Evolutionary conservation across 2,797 vertebrate species (phyloP).

Genomic region (Sebastes kiyomatsui): DNA sequence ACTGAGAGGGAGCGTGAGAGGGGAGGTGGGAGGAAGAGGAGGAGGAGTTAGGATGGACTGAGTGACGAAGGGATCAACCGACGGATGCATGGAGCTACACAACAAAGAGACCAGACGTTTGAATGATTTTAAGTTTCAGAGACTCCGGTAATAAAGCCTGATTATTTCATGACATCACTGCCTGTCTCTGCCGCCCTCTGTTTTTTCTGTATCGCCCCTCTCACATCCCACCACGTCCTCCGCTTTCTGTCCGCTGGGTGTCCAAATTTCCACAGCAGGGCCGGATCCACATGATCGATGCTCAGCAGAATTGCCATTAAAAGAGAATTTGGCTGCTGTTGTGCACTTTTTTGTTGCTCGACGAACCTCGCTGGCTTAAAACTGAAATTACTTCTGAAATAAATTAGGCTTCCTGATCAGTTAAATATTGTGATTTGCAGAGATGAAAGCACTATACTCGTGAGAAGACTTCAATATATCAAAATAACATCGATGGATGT

Average conservation of each 20-base stretch:
- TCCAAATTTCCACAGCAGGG: slow-evolving; percentile 3
- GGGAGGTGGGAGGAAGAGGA: neutral
- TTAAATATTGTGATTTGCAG: slow-evolving; percentile 15
- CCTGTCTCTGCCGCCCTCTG: slow-evolving; percentile 46
- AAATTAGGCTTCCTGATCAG: slow-evolving; percentile 17
- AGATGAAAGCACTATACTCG: neutral
- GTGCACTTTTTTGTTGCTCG: slow-evolving; percentile 6
- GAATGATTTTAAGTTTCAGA: slow-evolving; percentile 73
- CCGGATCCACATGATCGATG: slow-evolving; percentile 14
- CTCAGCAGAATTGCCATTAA: neutral
- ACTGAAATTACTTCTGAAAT: neutral
- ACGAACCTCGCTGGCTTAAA: neutral
- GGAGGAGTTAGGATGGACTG: slow-evolving; percentile 30
- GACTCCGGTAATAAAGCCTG: slow-evolving; percentile 77
- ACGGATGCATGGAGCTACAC: slow-evolving; percentile 66
- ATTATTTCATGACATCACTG: slow-evolving; percentile 64
- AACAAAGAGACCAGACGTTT: slow-evolving; percentile 59
- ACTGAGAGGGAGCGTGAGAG: slow-evolving; percentile 54
- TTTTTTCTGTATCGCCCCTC: slow-evolving; percentile 27
- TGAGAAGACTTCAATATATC: neutral
- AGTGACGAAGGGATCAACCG: slow-evolving; percentile 46
- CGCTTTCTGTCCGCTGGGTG: neutral
- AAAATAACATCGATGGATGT: neutral
- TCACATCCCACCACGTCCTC: neutral
- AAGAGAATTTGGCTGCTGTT: neutral